These are phyloP conservation scores for Tineola bisselliella DNA, from an alignment of 2,888 invertebrate species.

Conservation along the genomic window DNA sequence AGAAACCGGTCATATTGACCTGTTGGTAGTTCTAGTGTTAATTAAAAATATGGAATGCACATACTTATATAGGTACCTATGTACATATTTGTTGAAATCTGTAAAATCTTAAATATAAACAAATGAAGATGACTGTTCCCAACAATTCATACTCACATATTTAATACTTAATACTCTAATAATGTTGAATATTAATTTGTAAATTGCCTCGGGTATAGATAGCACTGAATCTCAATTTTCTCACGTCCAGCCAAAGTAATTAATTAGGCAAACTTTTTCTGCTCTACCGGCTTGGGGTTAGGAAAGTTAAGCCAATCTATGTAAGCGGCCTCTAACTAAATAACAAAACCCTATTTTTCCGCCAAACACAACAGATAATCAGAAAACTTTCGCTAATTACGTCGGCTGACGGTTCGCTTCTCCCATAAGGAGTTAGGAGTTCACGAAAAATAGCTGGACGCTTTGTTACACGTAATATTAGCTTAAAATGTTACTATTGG, in stretches of 20 bases:
- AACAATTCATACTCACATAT: too few species aligned
- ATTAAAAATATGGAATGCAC: too few species aligned
- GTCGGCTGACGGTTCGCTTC: slow-evolving; percentile 19
- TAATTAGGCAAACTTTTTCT: neutral
- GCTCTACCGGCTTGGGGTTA: neutral
- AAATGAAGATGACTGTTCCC: too few species aligned
- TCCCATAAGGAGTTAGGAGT: neutral
- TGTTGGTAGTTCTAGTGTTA: too few species aligned
- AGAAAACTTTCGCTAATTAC: slow-evolving; percentile 64
- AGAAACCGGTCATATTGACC: too few species aligned
- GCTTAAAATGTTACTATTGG: neutral
- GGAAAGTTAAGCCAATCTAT: slow-evolving; percentile 5
- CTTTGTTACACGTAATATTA: neutral
- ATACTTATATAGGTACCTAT: too few species aligned
- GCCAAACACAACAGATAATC: slow-evolving; percentile 54
- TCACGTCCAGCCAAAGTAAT: neutral
- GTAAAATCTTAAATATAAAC: too few species aligned
- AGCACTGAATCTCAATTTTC: neutral
- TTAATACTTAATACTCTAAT: too few species aligned
- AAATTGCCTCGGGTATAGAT: too few species aligned
- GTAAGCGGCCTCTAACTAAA: slow-evolving; percentile 11
- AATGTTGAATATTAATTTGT: too few species aligned
- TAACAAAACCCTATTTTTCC: slow-evolving; percentile 9
- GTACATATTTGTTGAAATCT: too few species aligned
- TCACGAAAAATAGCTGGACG: neutral